phyloP scores from a whole-genome alignment of 2,113 vertebrate genomes.

The Parus major region DNA sequence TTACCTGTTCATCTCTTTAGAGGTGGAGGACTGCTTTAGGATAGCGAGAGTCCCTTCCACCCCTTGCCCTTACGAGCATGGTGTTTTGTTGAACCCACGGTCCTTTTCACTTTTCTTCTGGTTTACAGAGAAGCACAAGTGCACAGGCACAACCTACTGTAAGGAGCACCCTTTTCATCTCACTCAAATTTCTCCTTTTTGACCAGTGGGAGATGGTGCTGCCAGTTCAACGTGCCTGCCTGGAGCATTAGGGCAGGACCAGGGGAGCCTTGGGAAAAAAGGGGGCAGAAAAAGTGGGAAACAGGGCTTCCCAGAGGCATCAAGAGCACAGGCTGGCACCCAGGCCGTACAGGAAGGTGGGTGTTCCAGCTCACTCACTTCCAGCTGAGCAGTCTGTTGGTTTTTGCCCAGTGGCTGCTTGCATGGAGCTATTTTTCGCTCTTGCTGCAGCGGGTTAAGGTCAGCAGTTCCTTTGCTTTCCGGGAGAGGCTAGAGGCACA shows the following conservation, averaged over 20 bases:
- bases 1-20: background rate
- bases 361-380: background rate
- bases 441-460: background rate
- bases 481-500: background rate
- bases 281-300: background rate
- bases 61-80: background rate
- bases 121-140: background rate
- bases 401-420: background rate
- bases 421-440: background rate
- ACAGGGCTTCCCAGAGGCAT: background rate
- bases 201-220: background rate
- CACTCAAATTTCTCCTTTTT: background rate
- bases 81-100: background rate
- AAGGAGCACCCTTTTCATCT: background rate
- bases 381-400: background rate
- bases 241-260: background rate
- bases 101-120: background rate
- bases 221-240: fast-evolving
- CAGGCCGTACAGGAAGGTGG: background rate
- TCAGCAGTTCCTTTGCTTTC: background rate
- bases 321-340: background rate
- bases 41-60: background rate
- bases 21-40: background rate
- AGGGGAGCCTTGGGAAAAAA: background rate
- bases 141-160: background rate